phyloP scores from a whole-genome alignment of 2,888 invertebrate genomes.

The Synergus gifuensis region DNA sequence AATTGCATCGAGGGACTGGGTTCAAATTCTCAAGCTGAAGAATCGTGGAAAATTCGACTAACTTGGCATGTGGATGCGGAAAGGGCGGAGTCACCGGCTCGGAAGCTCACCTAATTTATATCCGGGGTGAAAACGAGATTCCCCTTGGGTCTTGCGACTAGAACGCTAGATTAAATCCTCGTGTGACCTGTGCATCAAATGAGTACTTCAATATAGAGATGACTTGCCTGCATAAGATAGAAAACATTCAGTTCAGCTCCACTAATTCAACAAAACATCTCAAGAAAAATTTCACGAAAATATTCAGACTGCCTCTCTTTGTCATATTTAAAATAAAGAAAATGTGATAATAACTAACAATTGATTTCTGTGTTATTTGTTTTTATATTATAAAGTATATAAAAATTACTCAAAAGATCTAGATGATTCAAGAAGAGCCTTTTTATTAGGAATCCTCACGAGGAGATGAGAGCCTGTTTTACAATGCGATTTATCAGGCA shows the following conservation, averaged over 20 bases:
- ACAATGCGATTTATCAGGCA: neutral
- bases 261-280: neutral
- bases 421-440: neutral
- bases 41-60: constrained; percentile 44
- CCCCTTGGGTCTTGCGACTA: constrained; percentile 21
- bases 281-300: neutral
- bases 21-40: constrained; percentile 37
- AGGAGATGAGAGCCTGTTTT: neutral
- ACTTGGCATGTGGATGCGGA: constrained; percentile 45
- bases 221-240: constrained; percentile 21
- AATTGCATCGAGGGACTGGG: constrained; percentile 38
- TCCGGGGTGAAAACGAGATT: constrained; percentile 35
- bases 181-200: constrained; percentile 6
- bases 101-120: constrained; percentile 45
- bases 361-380: too few relatives aligned
- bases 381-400: neutral
- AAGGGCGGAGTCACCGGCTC: constrained; percentile 43
- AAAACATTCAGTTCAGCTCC: neutral
- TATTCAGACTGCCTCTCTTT: neutral
- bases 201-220: constrained; percentile 17
- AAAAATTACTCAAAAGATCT: neutral
- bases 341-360: neutral
- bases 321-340: neutral
- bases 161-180: constrained; percentile 33
- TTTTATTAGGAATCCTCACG: neutral